phyloP scores from a whole-genome alignment of 2,797 vertebrate species.

The Vireo griseus region DNA sequence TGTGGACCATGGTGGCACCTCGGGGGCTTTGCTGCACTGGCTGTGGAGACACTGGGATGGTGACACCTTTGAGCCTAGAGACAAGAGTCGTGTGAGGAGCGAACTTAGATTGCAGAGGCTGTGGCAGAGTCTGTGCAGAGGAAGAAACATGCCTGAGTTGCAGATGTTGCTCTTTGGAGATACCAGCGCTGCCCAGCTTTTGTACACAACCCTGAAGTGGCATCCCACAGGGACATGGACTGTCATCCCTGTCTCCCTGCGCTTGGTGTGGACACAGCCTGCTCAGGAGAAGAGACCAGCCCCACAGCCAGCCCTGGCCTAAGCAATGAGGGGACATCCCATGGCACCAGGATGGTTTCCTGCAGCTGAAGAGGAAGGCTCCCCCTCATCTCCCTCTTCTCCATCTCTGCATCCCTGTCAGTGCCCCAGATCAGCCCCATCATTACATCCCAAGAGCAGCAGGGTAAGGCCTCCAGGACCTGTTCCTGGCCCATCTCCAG shows the following conservation, averaged over 20 bases:
- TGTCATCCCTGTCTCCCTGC: background rate
- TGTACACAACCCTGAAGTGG: background rate
- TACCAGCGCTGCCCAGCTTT: background rate
- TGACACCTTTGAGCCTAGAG: background rate
- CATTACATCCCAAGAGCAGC: background rate
- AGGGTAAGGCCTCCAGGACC: background rate
- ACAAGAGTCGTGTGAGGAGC: fast-evolving
- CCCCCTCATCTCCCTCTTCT: background rate
- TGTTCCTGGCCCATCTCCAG: background rate
- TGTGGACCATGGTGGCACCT: background rate
- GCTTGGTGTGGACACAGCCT: background rate
- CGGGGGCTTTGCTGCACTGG: background rate
- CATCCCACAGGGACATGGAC: fast-evolving
- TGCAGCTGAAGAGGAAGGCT: conserved; percentile 10
- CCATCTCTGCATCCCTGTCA: background rate
- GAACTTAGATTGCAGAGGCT: background rate
- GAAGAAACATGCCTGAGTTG: background rate
- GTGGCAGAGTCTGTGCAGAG: background rate
- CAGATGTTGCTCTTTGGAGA: background rate
- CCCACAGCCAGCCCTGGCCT: background rate
- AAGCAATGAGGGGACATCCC: background rate
- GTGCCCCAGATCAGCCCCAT: background rate
- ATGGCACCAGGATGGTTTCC: background rate
- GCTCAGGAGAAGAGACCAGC: background rate
- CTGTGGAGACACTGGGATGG: background rate